A percentile compares a stretch with the other conserved stretches of the same genome.
Conservation (phyloP, 2,888 invertebrate genomes). For the Lithophane leautieri region DNA sequence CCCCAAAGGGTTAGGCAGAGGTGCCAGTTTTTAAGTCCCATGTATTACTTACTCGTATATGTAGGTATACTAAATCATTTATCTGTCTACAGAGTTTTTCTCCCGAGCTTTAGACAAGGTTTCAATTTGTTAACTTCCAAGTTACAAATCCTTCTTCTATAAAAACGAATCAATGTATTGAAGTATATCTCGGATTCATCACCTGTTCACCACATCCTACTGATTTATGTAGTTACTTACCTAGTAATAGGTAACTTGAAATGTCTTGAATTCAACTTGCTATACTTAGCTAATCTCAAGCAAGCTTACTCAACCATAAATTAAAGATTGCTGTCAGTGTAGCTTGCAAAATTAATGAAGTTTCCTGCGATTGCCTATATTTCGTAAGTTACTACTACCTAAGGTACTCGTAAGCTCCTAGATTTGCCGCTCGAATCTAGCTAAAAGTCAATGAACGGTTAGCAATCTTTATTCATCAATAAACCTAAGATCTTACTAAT, state of each 20-base stretch:
- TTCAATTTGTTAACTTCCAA: not conserved
- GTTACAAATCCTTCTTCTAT: not conserved
- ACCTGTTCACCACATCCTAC: not conserved
- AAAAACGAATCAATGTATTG: too few species aligned
- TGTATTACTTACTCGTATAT: not conserved
- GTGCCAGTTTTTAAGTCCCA: not conserved
- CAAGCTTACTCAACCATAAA: constrained; percentile 26
- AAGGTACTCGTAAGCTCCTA: not conserved
- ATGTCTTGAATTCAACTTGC: constrained; percentile 11
- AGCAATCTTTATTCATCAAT: not conserved
- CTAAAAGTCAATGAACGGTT: not conserved
- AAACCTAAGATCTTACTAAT: not conserved
- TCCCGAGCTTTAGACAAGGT: not conserved
- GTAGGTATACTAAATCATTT: not conserved
- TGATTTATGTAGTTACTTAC: not conserved
- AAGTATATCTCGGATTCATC: too few species aligned
- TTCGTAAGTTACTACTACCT: constrained; percentile 33
- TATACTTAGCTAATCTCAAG: too few species aligned
- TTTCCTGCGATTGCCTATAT: constrained; percentile 21
- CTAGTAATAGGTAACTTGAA: not conserved
- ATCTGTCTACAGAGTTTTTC: not conserved
- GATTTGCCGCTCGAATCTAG: constrained; percentile 7
- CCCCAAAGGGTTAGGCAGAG: not conserved
- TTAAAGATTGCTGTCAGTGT: constrained; percentile 18
- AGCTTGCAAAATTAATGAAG: constrained; percentile 22